phyloP scores from a whole-genome alignment of 2,797 vertebrate species.

The Parauchenoglanis punctatus region DNA sequence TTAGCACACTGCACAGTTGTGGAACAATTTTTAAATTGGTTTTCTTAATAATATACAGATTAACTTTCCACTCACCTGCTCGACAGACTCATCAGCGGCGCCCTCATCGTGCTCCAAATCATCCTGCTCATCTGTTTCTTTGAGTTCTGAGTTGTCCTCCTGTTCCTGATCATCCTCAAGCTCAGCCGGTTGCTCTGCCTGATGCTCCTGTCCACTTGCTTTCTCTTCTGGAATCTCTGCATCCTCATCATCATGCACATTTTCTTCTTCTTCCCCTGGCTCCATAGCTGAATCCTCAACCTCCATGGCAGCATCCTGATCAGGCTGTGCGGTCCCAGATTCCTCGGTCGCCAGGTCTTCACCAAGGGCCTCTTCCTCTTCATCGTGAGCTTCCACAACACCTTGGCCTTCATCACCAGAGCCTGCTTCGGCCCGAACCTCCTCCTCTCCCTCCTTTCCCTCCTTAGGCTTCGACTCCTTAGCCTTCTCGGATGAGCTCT shows the following conservation, averaged over 20 bases:
- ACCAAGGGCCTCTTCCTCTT: constrained; percentile 57
- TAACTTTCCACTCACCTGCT: constrained; percentile 46
- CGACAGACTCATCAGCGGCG: constrained; percentile 44
- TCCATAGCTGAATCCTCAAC: constrained; percentile 48
- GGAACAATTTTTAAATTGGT: neutral
- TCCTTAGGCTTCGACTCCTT: constrained; percentile 55
- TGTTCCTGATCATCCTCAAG: constrained; percentile 40
- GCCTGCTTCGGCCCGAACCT: constrained; percentile 7
- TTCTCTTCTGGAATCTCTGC: neutral
- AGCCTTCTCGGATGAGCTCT: constrained; percentile 39
- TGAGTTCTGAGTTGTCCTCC: constrained; percentile 31
- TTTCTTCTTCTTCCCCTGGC: constrained; percentile 11
- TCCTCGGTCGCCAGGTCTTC: constrained; percentile 8
- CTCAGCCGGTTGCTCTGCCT: constrained; percentile 43
- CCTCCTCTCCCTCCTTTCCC: constrained; percentile 41
- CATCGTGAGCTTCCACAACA: constrained; percentile 54
- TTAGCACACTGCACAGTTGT: neutral
- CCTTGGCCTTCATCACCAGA: constrained; percentile 57
- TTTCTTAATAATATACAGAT: neutral
- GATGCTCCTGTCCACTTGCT: constrained; percentile 35
- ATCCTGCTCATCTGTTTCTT: constrained; percentile 41
- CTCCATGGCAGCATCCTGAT: constrained; percentile 28
- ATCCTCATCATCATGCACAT: constrained; percentile 9
- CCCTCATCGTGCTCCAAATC: constrained; percentile 50
- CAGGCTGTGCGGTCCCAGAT: constrained; percentile 3